Conservation (phyloP, 1,140 invertebrate species). For the Acyrthosiphon pisum region DNA sequence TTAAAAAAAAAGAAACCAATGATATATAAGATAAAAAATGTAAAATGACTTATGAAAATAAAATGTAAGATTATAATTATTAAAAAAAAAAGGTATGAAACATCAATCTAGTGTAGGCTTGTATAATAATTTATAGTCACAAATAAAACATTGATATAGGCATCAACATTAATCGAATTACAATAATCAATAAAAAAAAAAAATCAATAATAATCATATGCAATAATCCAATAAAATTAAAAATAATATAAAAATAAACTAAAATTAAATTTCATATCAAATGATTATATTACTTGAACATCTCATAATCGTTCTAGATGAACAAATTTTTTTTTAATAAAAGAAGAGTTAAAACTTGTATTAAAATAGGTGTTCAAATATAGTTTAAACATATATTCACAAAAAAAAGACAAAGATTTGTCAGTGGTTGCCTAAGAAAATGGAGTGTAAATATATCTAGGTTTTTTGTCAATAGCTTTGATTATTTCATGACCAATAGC, state of each 20-base stretch:
- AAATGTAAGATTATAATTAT: neutral
- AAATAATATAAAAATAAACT: neutral
- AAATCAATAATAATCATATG: neutral
- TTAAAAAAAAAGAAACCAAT: neutral
- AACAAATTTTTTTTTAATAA: neutral
- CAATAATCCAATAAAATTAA: neutral
- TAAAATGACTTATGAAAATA: neutral
- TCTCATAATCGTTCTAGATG: neutral
- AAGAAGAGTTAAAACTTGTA: neutral
- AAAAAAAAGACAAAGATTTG: neutral
- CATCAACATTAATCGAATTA: neutral
- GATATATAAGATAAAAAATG: neutral
- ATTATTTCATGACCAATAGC: neutral
- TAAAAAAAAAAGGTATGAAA: neutral
- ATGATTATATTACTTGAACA: neutral
- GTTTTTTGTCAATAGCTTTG: neutral
- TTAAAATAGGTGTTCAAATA: neutral
- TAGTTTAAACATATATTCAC: neutral
- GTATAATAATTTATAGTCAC: neutral
- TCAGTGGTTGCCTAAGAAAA: neutral
- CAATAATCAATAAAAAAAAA: neutral
- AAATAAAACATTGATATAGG: neutral
- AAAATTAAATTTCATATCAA: slow-evolving; percentile 13
- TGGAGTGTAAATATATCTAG: neutral
- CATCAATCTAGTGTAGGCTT: neutral